phyloP scores from a whole-genome alignment of 2,113 vertebrate species.

The Natator depressus region DNA sequence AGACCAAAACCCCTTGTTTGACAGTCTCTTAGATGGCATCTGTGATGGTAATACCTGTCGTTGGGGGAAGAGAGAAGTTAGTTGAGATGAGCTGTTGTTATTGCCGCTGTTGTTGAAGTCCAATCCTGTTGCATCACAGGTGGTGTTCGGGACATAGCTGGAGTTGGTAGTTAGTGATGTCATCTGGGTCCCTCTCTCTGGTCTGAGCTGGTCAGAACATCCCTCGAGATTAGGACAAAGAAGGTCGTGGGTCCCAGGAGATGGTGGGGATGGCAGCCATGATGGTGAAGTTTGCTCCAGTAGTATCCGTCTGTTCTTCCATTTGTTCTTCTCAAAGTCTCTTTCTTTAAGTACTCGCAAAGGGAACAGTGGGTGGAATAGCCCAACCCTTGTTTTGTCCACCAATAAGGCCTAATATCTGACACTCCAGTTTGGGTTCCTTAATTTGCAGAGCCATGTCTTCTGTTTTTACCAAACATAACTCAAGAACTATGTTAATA shows the following conservation, averaged over 20 bases:
- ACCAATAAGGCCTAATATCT: background rate
- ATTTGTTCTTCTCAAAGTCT: background rate
- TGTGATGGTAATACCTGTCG: background rate
- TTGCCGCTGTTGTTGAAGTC: background rate
- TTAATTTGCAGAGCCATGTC: background rate
- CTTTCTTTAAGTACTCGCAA: background rate
- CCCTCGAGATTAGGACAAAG: background rate
- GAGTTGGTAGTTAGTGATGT: background rate
- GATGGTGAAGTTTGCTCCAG: background rate
- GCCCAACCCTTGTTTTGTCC: background rate
- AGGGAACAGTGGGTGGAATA: background rate
- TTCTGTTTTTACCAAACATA: background rate
- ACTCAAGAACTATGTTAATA: background rate
- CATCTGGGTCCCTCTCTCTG: background rate
- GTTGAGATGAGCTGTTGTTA: background rate
- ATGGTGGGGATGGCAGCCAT: background rate
- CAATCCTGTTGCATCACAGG: background rate
- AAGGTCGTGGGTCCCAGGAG: background rate
- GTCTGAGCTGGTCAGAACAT: background rate
- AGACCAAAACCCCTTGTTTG: background rate
- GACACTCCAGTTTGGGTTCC: background rate
- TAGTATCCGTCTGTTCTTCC: background rate
- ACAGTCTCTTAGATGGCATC: background rate
- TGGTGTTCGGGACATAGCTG: background rate
- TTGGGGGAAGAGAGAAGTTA: background rate